Evolutionary conservation across 2,888 invertebrate genomes (phyloP).

Genomic region (Microplitis manilae): DNA sequence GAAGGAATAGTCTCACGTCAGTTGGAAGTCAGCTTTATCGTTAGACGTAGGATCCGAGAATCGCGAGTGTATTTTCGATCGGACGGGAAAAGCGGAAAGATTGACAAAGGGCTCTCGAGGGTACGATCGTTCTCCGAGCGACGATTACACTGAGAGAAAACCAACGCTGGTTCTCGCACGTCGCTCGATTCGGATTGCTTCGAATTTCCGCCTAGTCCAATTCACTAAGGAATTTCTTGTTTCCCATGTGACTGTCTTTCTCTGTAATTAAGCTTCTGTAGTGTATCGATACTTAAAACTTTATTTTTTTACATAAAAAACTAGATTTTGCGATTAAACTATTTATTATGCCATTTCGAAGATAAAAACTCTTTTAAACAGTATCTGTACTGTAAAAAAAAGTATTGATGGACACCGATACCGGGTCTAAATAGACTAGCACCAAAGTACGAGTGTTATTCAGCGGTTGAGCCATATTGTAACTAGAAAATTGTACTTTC

Average conservation of each 20-base stretch:
- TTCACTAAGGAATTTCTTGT: slow-evolving; percentile 24
- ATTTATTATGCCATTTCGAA: neutral
- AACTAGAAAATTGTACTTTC: too few species aligned
- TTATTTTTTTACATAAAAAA: neutral
- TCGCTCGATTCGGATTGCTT: slow-evolving; percentile 46
- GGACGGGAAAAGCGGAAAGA: slow-evolving; percentile 43
- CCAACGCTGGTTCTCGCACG: slow-evolving; percentile 46
- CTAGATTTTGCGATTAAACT: neutral
- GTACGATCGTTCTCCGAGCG: slow-evolving; percentile 61
- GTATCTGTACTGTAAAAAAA: too few species aligned
- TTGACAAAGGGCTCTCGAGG: slow-evolving; percentile 64
- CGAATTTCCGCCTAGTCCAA: slow-evolving; percentile 48
- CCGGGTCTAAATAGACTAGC: too few species aligned
- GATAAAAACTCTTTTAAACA: too few species aligned
- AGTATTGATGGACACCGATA: too few species aligned
- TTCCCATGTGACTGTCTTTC: slow-evolving; percentile 27
- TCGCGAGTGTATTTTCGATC: slow-evolving; percentile 46
- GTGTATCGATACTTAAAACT: neutral
- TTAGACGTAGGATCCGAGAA: slow-evolving; percentile 40
- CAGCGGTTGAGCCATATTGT: too few species aligned
- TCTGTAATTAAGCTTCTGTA: slow-evolving; percentile 30
- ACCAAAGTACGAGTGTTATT: too few species aligned
- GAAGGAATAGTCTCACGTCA: slow-evolving; percentile 24
- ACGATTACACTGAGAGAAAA: slow-evolving; percentile 56
- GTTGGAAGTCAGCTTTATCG: slow-evolving; percentile 30